Conservation (phyloP, 1,140 invertebrate species). For the Drosophila trapezifrons region DNA sequence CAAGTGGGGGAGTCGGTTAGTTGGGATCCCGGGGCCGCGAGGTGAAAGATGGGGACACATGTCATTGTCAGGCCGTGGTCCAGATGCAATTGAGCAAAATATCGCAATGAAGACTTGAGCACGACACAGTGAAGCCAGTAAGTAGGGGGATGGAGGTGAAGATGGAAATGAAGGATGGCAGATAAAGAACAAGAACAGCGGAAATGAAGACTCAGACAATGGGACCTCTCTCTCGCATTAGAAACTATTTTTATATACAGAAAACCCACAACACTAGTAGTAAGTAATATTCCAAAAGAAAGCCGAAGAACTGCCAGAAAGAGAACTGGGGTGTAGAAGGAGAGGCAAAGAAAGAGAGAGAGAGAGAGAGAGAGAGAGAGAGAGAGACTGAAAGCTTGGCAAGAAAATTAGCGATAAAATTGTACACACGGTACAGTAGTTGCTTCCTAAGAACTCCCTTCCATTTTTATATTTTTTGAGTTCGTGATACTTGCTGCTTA, state of each 20-base stretch:
- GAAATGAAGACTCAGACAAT: constrained; percentile 56
- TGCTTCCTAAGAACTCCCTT: background rate
- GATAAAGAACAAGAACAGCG: constrained; percentile 20
- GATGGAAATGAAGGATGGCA: constrained; percentile 11
- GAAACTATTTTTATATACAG: constrained; percentile 32
- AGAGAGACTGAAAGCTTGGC: constrained; percentile 9
- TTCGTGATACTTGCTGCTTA: no score
- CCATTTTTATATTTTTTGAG: no score
- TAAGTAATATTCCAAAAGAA: constrained; percentile 27
- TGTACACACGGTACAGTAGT: constrained; percentile 1
- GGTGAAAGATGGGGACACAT: constrained; percentile 28
- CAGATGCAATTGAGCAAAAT: constrained; percentile 57
- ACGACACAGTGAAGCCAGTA: constrained; percentile 52
- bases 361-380: background rate
- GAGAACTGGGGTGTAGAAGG: background rate
- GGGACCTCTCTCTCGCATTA: constrained; percentile 34
- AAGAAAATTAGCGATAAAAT: constrained; percentile 34
- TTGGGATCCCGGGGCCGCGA: background rate
- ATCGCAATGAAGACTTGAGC: constrained; percentile 70
- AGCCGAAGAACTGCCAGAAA: constrained; percentile 22
- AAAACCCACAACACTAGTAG: background rate
- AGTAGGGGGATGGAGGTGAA: constrained; percentile 13
- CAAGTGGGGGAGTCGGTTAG: constrained; percentile 15
- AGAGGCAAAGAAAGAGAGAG: constrained; percentile 10
- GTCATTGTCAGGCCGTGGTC: constrained; percentile 46